Conservation (phyloP, 2,888 invertebrate genomes). For the Hesperia comma region DNA sequence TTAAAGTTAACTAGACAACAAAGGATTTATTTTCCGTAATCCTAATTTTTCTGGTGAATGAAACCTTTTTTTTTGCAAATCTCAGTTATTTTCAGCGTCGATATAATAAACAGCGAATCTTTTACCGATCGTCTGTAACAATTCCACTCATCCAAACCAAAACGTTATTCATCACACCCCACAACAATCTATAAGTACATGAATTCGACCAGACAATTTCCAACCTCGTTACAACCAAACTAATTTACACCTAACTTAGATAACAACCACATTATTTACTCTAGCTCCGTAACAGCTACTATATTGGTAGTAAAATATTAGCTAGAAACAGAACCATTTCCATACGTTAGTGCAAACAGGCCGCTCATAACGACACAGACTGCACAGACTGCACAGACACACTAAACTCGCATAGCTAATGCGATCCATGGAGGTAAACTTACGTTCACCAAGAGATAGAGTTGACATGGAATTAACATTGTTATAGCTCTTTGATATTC, state of each 20-base stretch:
- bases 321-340: conserved; percentile 13
- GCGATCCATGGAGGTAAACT: conserved; percentile 62
- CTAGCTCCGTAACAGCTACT: neutral
- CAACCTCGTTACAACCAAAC: neutral
- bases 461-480: neutral
- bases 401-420: conserved; percentile 70
- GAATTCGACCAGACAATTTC: too few relatives aligned
- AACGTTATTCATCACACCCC: too few relatives aligned
- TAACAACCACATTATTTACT: neutral
- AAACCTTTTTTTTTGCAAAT: too few relatives aligned
- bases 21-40: too few relatives aligned
- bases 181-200: too few relatives aligned
- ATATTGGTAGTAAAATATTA: conserved; percentile 6
- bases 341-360: conserved; percentile 22
- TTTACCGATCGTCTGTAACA: too few relatives aligned
- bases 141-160: too few relatives aligned
- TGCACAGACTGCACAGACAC: conserved; percentile 53
- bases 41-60: too few relatives aligned
- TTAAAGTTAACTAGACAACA: too few relatives aligned
- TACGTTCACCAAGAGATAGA: conserved; percentile 29
- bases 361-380: conserved; percentile 46
- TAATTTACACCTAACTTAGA: neutral
- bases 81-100: too few relatives aligned
- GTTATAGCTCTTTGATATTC: neutral
- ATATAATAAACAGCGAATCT: too few relatives aligned